Conservation (phyloP, 2,797 vertebrate species). For the Limnodromus scolopaceus region DNA sequence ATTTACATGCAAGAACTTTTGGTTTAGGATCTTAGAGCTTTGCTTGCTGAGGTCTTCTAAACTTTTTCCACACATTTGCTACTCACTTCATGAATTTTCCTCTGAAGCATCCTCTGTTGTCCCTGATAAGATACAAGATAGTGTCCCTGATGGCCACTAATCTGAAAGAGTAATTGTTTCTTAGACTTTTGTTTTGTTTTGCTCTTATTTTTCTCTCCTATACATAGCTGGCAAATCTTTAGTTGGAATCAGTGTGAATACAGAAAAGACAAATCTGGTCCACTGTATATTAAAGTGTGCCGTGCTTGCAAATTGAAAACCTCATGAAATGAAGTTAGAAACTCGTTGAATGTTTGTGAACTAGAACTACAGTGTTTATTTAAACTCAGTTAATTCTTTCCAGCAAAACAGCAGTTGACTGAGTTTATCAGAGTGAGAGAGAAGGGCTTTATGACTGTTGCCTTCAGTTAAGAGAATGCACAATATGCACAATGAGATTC, state of each 20-base stretch:
- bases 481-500: conserved; percentile 37
- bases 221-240: not conserved
- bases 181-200: not conserved
- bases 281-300: not conserved
- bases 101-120: not conserved
- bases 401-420: not conserved
- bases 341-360: not conserved
- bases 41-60: not conserved
- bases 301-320: not conserved
- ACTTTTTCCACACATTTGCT: not conserved
- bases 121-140: not conserved
- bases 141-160: not conserved
- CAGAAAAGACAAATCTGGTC: not conserved
- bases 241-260: not conserved
- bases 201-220: not conserved
- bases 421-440: not conserved
- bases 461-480: conserved; percentile 26
- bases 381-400: not conserved
- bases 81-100: not conserved
- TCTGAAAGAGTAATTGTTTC: not conserved
- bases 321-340: not conserved
- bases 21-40: not conserved
- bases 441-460: conserved; percentile 47
- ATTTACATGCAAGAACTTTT: not conserved
- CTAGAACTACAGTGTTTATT: not conserved